phyloP scores from a whole-genome alignment of 2,797 vertebrate species.

The Benthosema pterotum region DNA sequence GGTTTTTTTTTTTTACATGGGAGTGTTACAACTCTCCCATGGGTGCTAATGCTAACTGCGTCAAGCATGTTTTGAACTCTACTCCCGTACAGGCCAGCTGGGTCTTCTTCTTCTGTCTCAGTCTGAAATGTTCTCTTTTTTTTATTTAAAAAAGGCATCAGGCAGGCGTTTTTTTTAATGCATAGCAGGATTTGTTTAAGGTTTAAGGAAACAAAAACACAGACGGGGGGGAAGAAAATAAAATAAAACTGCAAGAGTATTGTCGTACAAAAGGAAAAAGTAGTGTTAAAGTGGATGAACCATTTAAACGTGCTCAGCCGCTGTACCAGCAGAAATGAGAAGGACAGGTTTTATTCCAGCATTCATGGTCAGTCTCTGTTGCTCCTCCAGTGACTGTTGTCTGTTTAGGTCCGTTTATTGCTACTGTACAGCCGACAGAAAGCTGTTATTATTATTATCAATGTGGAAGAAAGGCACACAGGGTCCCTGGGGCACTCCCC shows the following conservation, averaged over 20 bases:
- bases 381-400: constrained; percentile 6
- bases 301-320: constrained; percentile 59
- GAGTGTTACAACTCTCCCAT: no score
- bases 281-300: constrained; percentile 68
- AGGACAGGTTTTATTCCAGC: constrained; percentile 15
- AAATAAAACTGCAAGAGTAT: constrained; percentile 63
- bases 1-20: no score
- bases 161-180: constrained; percentile 88
- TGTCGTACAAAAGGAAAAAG: constrained; percentile 59
- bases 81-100: constrained; percentile 92
- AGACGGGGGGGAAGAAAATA: constrained; percentile 33
- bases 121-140: constrained; percentile 57
- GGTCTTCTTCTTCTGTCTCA: constrained; percentile 74
- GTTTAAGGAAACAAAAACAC: constrained; percentile 67
- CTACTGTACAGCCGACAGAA: constrained; percentile 40
- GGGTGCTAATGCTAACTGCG: no score
- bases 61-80: constrained; percentile 80
- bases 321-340: constrained; percentile 54
- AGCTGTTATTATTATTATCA: constrained; percentile 24
- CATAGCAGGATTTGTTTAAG: constrained; percentile 85
- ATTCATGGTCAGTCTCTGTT: constrained; percentile 42
- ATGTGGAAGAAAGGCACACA: constrained; percentile 76
- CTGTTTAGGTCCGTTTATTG: constrained; percentile 43
- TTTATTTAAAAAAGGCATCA: constrained; percentile 97
- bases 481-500: constrained; percentile 45